Evolutionary conservation across 2,888 invertebrate genomes (phyloP), one percentile per base, ranked within the genome.

Genomic region (Hyalella azteca): DNA sequence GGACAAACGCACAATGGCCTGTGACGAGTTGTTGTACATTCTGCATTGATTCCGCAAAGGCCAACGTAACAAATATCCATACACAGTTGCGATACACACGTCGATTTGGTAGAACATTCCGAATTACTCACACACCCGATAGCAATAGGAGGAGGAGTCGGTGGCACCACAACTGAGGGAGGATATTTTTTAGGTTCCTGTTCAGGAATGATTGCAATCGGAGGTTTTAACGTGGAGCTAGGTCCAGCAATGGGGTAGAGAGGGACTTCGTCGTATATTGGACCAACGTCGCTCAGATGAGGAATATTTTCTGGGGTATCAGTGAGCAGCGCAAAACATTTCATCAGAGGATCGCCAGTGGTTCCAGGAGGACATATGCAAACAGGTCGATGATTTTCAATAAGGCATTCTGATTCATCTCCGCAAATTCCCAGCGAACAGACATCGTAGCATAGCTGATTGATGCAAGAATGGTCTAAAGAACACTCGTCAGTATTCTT

Each of bases 291-390:
- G 26, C 50, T 26, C n/a, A 78, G n/a, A 54, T 59, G 78, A 2
- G 54, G 60, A 22, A n/a, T 75, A 19, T 39, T 60, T 60, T 48
- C 50, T 50, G 75, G 13, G 40, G 15, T 60, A 15, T 73, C 79
- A 29, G 76, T 80, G 41, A 59, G 32, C 40, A 76, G 45, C 7
- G 80, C 78, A n/a, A n/a, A 48, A 87, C 96, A 96, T 76, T 92
- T 91, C 86, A 91, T 92, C 87, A 96, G 96, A 0, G 96, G 96
- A 89, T 96, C 96, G 84, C 96, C 96, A 78, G 91, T 92, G 9
- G 92, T 93, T 11, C 94, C 79, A 32, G 79, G 75, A 7, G 81
- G 80, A 78, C 83, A 83, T 15, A 77, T 22, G 73, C 83, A 83
- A 15, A 85, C 78, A 9, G 86, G 86, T 15, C 84, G 79, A 79